phyloP scores from a whole-genome alignment of 2,888 invertebrate genomes.

The Andrena bucephala region DNA sequence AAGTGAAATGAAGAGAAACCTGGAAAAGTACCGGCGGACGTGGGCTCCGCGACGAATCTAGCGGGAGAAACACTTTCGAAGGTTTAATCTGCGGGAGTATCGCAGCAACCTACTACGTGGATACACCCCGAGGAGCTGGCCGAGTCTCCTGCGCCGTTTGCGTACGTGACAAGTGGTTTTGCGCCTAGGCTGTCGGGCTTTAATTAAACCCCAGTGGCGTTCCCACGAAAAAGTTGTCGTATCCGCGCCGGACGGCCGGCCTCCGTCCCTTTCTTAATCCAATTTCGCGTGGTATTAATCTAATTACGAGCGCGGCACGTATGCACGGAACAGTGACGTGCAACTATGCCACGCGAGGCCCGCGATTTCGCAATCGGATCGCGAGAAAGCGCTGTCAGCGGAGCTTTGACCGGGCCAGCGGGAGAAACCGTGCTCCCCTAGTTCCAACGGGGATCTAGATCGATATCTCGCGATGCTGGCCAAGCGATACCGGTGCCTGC shows the following conservation, averaged over 20 bases:
- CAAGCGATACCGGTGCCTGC: conserved; percentile 27
- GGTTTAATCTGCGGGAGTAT: not conserved
- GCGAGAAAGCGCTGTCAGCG: not conserved
- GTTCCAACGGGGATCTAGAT: conserved; percentile 27
- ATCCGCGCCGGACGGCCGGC: conserved; percentile 13
- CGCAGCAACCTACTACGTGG: not conserved
- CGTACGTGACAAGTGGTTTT: conserved; percentile 66
- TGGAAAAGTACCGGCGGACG: not conserved
- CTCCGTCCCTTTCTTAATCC: conserved; percentile 69
- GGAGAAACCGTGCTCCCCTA: conserved; percentile 11
- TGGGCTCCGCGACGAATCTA: not conserved
- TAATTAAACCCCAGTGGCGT: conserved; percentile 64
- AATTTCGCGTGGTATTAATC: conserved; percentile 71
- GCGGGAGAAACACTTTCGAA: not conserved
- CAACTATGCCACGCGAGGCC: conserved; percentile 50
- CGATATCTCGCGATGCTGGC: conserved; percentile 32
- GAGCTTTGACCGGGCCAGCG: conserved; percentile 29
- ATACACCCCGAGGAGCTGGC: conserved; percentile 11
- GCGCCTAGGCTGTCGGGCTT: conserved; percentile 57
- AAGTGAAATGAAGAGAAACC: not conserved
- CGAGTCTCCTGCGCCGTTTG: not conserved
- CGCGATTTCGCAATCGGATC: conserved; percentile 49
- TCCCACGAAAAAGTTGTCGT: conserved; percentile 62
- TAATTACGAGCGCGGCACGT: conserved; percentile 64
- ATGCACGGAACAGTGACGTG: conserved; percentile 28